Conservation (phyloP, 2,797 vertebrate genomes). For the Sphenopsis melanotis region DNA sequence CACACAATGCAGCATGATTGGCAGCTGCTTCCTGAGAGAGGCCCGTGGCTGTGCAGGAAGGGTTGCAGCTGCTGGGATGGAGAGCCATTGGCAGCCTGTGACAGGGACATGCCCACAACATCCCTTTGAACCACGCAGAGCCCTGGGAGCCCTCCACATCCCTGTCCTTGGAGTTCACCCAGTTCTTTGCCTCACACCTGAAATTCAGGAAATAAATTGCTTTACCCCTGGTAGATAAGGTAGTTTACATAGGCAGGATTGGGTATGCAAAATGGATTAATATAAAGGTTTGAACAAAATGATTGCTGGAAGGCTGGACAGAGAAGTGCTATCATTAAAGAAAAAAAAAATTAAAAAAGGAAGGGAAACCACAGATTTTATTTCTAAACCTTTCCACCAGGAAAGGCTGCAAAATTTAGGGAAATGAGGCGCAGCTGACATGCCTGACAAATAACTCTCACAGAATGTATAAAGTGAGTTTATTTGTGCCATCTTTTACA, state of each 20-base stretch:
- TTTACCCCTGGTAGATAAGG: neutral
- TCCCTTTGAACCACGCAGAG: neutral
- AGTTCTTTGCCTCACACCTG: neutral
- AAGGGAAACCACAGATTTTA: neutral
- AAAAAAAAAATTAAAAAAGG: neutral
- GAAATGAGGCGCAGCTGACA: constrained; percentile 53
- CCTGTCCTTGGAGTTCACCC: neutral
- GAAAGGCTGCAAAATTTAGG: constrained; percentile 11
- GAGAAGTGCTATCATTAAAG: neutral
- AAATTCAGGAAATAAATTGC: neutral
- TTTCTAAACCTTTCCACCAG: constrained; percentile 18
- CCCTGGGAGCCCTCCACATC: neutral
- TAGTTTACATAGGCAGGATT: neutral
- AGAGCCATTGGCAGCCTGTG: neutral
- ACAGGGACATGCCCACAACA: neutral
- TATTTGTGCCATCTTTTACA: constrained; percentile 51
- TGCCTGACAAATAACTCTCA: constrained; percentile 31
- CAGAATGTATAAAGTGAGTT: constrained; percentile 13
- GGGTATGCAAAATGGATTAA: neutral
- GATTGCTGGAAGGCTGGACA: neutral
- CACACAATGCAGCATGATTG: neutral
- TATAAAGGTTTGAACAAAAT: neutral
- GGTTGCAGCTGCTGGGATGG: constrained; percentile 34
- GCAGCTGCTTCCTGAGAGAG: neutral
- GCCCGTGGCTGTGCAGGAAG: neutral